A percentile compares a stretch with the other conserved stretches of the same genome.
Conservation (phyloP, 2,113 vertebrate genomes). For the Charina bottae region DNA sequence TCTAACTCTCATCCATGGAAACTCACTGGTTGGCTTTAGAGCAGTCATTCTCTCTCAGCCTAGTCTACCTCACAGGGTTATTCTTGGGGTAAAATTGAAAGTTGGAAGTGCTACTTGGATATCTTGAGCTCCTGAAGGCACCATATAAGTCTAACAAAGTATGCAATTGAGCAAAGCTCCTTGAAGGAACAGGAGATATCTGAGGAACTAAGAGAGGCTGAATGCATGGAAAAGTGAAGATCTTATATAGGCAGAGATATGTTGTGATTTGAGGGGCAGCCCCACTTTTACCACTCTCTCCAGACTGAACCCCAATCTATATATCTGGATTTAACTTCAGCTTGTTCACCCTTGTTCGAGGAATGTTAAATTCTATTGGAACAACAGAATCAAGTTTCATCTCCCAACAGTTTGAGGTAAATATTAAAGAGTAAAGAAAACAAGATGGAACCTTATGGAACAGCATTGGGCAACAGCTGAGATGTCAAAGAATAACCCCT, state of each 20-base stretch:
- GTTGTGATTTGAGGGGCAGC: not conserved
- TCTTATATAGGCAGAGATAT: not conserved
- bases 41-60: not conserved
- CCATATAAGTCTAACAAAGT: not conserved
- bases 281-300: not conserved
- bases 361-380: not conserved
- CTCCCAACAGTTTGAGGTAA: not conserved
- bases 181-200: not conserved
- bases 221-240: not conserved
- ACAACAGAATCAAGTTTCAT: not conserved
- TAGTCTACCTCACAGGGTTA: not conserved
- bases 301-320: not conserved
- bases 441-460: not conserved
- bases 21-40: not conserved
- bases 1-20: not conserved
- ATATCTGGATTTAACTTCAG: not conserved
- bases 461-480: not conserved
- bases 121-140: not conserved
- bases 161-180: not conserved
- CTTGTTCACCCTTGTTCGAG: not conserved
- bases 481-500: not conserved
- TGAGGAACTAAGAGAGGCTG: not conserved
- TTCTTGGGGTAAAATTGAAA: not conserved
- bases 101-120: not conserved
- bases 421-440: not conserved